Evolutionary conservation across 2,797 vertebrate species (phyloP).

Genomic region (Bryconaethiops microstoma): DNA sequence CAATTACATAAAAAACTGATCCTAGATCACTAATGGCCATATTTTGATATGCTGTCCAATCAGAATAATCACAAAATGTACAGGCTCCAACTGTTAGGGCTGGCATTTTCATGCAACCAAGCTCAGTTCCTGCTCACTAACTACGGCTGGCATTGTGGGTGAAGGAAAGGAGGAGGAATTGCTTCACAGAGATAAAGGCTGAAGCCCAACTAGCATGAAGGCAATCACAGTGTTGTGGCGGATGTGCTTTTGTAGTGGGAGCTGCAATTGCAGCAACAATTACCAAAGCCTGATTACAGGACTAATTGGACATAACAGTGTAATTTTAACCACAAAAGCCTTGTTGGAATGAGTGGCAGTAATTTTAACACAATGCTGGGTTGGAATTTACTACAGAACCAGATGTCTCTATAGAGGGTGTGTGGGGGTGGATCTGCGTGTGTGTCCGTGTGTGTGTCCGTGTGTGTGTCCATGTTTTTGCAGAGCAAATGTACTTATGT

Average conservation of each 20-base stretch:
- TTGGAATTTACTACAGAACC: constrained; percentile 53
- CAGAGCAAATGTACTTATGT: background rate
- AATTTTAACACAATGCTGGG: constrained; percentile 52
- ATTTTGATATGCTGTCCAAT: background rate
- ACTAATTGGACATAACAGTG: constrained; percentile 75
- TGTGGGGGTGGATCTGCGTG: background rate
- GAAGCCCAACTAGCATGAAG: constrained; percentile 62
- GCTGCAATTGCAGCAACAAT: constrained; percentile 68
- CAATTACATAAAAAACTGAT: background rate
- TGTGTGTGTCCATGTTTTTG: background rate
- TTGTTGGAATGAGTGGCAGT: constrained; percentile 63
- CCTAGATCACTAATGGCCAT: background rate
- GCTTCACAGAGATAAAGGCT: constrained; percentile 62
- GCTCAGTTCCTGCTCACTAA: constrained; percentile 15
- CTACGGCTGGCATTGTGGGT: constrained; percentile 18
- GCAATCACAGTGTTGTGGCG: constrained; percentile 70
- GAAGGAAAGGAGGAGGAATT: constrained; percentile 49
- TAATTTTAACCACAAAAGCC: constrained; percentile 66
- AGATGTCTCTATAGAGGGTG: constrained; percentile 14
- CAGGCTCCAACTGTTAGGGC: background rate
- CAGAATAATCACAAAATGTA: too few relatives aligned
- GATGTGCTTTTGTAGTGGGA: constrained; percentile 66
- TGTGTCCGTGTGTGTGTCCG: background rate
- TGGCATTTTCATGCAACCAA: constrained; percentile 1
- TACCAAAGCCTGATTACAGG: constrained; percentile 68